Percentiles rank a stretch among this genome's conserved stretches.
phyloP scores from a whole-genome alignment of 2,113 vertebrate species.

The Macroglossus sobrinus region DNA sequence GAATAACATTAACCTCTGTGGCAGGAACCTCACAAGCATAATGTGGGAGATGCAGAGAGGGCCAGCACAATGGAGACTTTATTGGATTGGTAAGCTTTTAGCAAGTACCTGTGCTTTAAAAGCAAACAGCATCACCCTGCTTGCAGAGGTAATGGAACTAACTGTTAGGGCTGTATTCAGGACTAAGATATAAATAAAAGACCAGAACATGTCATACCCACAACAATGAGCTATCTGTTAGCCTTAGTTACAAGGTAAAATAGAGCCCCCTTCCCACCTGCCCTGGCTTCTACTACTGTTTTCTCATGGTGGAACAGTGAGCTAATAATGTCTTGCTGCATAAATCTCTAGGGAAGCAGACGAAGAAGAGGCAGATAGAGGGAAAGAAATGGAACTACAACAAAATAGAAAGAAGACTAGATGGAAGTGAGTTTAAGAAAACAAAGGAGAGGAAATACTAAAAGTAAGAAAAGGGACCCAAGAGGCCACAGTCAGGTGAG shows the following conservation, averaged over 20 bases:
- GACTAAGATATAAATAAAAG: constrained; percentile 43
- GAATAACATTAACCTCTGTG: background rate
- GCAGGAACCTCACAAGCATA: background rate
- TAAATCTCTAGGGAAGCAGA: background rate
- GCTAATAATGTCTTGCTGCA: background rate
- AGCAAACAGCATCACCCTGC: background rate
- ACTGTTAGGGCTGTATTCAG: background rate
- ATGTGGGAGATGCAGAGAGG: background rate
- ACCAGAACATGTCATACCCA: background rate
- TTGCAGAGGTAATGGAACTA: constrained; percentile 38
- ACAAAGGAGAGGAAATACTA: background rate
- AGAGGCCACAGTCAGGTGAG: background rate
- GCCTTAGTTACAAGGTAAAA: background rate
- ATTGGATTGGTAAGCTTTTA: constrained; percentile 24
- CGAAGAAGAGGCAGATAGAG: background rate
- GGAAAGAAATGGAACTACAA: background rate
- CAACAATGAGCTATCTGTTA: constrained; percentile 14
- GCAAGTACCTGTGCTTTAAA: constrained; percentile 33
- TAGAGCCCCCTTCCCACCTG: background rate
- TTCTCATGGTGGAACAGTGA: background rate
- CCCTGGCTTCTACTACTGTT: background rate
- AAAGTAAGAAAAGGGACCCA: background rate
- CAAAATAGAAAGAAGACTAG: background rate
- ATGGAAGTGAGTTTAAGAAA: background rate
- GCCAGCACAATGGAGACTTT: background rate